Evolutionary conservation across 2,113 vertebrate genomes (phyloP), one percentile per base, ranked within the genome.

Genomic region (Chrysochloris asiatica): DNA sequence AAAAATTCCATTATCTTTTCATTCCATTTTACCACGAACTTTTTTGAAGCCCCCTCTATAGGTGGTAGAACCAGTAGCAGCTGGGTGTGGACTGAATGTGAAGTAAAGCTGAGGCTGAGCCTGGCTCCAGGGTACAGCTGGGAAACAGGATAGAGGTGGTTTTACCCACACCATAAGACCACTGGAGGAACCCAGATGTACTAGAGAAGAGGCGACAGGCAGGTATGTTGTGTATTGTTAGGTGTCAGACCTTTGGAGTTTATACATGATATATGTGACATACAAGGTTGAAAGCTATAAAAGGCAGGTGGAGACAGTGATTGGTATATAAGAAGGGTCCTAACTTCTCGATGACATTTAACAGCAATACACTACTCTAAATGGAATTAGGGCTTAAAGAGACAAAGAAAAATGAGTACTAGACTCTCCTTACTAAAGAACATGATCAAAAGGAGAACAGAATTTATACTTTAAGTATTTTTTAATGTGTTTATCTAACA

Each of bases 391-490:
- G 41, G 38, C 72, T 63, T 47, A 52, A 41, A 83, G 43, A 90
- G 61, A 67, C 11, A 75, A 69, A 90, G 50, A 61, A 83, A 76
- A 67, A 19, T 1, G 28, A n/a, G n/a, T n/a, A n/a, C n/a, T n/a
- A n/a, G n/a, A 65, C 72, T 69, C 59, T 92, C 12, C 28, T 5
- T 38, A 61, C 48, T 26, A 61, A 48, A 85, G 12, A 75, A 48
- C 75, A 61, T 63, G 45, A 71, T 65, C 83, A 50, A 65, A 83
- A 69, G 22, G 30, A 94, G 36, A 63, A 61, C 11, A 82, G 8
- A 48, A 45, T 41, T 78, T 71, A 47, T 59, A 65, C 13, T 9
- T 22, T 10, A 63, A 41, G 3, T 14, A 75, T 30, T 72, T 45
- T 73, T 24, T 54, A 50, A 50, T 10, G 48, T 50, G n/a, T n/a